These are phyloP conservation scores for Palythoa grandiflora DNA, from an alignment of 92 coral and sea anemone genomes.

Conservation along the genomic window DNA sequence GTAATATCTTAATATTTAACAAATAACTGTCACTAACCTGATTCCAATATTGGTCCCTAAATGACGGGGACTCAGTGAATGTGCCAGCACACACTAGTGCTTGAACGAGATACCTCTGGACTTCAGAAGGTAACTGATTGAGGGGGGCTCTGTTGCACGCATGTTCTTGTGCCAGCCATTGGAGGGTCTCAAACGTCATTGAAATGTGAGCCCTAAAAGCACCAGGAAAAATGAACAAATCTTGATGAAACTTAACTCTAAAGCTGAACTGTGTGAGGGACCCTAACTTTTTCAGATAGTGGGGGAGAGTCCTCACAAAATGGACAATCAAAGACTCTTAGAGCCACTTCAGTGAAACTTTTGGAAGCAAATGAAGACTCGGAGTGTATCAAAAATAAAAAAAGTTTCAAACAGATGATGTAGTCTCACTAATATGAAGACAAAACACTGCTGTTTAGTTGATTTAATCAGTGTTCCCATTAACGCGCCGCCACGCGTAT, in stretches of 20 bases:
- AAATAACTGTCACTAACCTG: slow-evolving; percentile 63
- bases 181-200: slow-evolving; percentile 81
- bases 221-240: neutral
- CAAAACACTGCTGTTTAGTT: no score
- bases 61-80: slow-evolving; percentile 70
- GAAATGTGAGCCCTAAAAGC: slow-evolving; percentile 80
- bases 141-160: slow-evolving; percentile 81
- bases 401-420: no score
- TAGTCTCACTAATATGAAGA: no score
- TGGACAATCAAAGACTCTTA: no score
- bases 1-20: no score
- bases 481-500: no score
- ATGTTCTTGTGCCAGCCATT: slow-evolving; percentile 88
- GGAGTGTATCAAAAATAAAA: no score
- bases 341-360: neutral
- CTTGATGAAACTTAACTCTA: neutral
- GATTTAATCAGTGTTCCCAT: no score
- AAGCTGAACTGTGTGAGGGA: no score
- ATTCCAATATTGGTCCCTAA: slow-evolving; percentile 86
- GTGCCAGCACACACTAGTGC: slow-evolving; percentile 95
- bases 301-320: no score
- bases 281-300: no score
- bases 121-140: slow-evolving; percentile 87
- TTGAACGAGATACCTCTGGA: slow-evolving; percentile 81
- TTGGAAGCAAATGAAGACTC: neutral